Base-by-base conservation (phyloP, 2,797 vertebrate genomes). In the Sorex maritimensis region DNA sequence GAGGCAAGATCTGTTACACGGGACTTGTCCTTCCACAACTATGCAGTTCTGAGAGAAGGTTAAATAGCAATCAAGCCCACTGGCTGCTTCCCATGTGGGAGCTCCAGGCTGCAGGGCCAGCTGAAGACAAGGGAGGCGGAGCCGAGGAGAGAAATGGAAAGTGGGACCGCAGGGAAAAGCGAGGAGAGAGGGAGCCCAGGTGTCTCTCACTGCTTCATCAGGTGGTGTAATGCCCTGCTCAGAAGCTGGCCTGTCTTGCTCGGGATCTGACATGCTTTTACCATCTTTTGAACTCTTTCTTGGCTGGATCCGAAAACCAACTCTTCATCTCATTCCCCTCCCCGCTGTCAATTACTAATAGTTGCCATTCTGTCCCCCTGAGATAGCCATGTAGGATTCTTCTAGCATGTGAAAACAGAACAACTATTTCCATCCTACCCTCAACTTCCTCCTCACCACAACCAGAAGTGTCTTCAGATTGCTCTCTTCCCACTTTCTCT, bases 281-380 rank as follows among this genome's bases (percentile, higher is more conserved):
- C 58, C 63, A 77, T 46, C 77, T 81, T 87, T 28, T 34, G 85
- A 85, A 87, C 71, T 92, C 28, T 81, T 88, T 49, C 89, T 91
- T 74, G 41, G 58, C 44, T 77, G 41, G 28, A 26, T 23, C 73
- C 46, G 78, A 63, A 52, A 44, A 85, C 81, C 72, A 11, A 34
- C 38, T 68, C 19, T 79, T 89, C 26, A 71, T 80, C 67, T 30
- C 38, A 38, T 46, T 46, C 34, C 3, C 71, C 71, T 41, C 3
- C 71, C 71, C 38, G 49, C 71, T 74, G 13, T 83, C 81, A 87
- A 82, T 77, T 95, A 26, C 84, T 94, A 63, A 78, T 74, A 78
- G 69, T 81, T 84, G 80, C 38, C n/a, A 49, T 71, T 69, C 44
- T 28, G 81, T n/a, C 19, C 55, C 63, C 63, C 75, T 68, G 49